A percentile compares a stretch with the other conserved stretches of the same genome.
Conservation (phyloP, 2,888 invertebrate species). For the Lordiphosa fenestrarum region DNA sequence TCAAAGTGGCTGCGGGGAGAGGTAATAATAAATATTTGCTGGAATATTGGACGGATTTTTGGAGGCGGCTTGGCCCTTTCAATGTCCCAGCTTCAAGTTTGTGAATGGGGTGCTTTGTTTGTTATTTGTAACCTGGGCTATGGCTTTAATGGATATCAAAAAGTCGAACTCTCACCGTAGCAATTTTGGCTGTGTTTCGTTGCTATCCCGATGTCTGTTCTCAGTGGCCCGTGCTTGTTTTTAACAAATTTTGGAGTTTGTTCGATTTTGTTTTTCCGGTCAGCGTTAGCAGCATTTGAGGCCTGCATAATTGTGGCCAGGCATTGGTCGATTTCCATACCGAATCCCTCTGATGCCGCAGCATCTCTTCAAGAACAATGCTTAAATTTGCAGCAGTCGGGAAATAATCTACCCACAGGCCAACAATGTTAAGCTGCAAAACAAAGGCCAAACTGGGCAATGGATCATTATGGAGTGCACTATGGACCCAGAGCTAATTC, state of each 20-base stretch:
- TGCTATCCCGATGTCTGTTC: slow-evolving; percentile 1
- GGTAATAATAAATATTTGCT: slow-evolving; percentile 68
- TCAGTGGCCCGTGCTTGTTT: slow-evolving; percentile 14
- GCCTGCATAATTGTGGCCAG: slow-evolving; percentile 63
- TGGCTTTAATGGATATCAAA: too few species aligned
- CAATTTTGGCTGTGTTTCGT: slow-evolving; percentile 9
- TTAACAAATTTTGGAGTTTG: slow-evolving; percentile 63
- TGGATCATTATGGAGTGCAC: too few species aligned
- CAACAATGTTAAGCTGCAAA: slow-evolving; percentile 56
- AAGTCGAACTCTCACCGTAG: slow-evolving; percentile 15
- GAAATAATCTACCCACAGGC: slow-evolving; percentile 40
- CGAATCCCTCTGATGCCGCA: neutral
- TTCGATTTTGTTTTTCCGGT: slow-evolving; percentile 30
- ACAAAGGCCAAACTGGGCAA: slow-evolving; percentile 46
- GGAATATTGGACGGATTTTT: slow-evolving; percentile 42
- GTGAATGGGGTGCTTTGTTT: too few species aligned
- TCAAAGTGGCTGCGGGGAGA: slow-evolving; percentile 45
- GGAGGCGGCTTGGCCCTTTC: neutral
- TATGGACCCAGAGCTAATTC: too few species aligned
- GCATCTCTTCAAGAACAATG: slow-evolving; percentile 37
- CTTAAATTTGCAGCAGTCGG: slow-evolving; percentile 51
- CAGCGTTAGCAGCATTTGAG: slow-evolving; percentile 53
- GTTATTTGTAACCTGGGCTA: too few species aligned
- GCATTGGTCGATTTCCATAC: slow-evolving; percentile 12
- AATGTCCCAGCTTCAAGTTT: too few species aligned